Base-by-base conservation (phyloP, 2,113 vertebrate species). In the Forbesichthys agassizii region DNA sequence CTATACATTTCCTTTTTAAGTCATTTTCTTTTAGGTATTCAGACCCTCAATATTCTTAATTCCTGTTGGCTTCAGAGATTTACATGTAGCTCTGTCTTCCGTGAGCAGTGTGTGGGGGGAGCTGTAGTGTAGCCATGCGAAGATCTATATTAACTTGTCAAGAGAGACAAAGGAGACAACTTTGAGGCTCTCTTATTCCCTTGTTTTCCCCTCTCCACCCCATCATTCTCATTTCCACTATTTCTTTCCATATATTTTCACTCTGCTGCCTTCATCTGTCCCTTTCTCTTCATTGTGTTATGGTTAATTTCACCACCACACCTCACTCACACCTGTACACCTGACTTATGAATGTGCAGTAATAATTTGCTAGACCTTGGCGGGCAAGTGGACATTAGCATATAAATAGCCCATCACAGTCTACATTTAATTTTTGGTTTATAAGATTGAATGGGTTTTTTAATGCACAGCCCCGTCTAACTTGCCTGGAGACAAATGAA, bases 381-480 rank as follows among this genome's bases (percentile, higher is more conserved):
- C 93, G 92, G 92, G 89, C 86, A 84, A 82, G 88, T 95, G 94
- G 90, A 93, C 93, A 99, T 99, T 99, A 99, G 96, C 97, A 99
- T 99, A 98, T 98, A 98, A 97, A 99, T 98, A 98, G 96, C 92
- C 95, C 95, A 96, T 96, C 97, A 96, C 97, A 98, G 95, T 95
- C 95, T 95, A 98, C 96, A 94, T 96, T 97, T 97, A 96, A 98
- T 98, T 98, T 96, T 99, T 96, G 93, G 93, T 98, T 98, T 96
- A 97, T 98, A 96, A 98, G 96, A 97, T 93, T 94, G 96, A 97
- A 98, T 96, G 94, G 96, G 93, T 96, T 96, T 96, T 96, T 98
- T 97, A 98, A 97, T 88, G 94, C 94, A 91, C 91, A 88, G 92
- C 96, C 95, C 96, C 95, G 95, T 97, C 96, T 96, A 96, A 95